Percentiles rank a stretch among this genome's conserved stretches.
phyloP scores from a whole-genome alignment of 2,113 vertebrate genomes.

The Malurus alboscapulatus region DNA sequence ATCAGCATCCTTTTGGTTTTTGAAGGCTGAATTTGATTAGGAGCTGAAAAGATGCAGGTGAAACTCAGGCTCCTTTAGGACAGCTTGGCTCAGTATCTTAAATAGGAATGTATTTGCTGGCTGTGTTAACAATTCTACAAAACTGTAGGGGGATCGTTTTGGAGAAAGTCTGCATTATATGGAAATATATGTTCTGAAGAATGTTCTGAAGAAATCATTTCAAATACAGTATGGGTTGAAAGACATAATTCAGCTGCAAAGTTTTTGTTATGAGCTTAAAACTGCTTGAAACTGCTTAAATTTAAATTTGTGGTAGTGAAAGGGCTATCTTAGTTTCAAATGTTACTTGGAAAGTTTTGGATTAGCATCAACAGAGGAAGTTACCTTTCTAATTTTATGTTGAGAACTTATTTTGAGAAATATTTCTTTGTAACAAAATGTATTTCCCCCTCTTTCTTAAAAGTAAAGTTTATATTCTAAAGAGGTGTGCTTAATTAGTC shows the following conservation, averaged over 20 bases:
- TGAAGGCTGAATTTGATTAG: background rate
- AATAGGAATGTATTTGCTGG: background rate
- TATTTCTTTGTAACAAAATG: background rate
- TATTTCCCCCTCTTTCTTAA: background rate
- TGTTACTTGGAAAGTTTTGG: background rate
- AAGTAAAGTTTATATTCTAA: background rate
- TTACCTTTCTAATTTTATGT: background rate
- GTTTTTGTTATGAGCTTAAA: background rate
- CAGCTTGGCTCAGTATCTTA: background rate
- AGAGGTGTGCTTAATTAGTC: background rate
- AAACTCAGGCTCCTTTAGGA: background rate
- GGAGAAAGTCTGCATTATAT: background rate
- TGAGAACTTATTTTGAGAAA: background rate
- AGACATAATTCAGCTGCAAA: background rate
- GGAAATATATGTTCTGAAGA: background rate
- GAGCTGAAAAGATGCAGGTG: background rate
- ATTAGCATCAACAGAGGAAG: background rate
- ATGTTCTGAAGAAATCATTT: background rate
- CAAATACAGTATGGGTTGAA: background rate
- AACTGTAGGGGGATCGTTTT: background rate
- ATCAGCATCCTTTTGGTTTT: background rate
- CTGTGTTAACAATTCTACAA: background rate
- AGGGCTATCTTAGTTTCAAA: background rate
- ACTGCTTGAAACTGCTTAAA: background rate
- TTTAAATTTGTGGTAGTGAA: background rate